Percentiles rank a stretch among this genome's conserved stretches.
Conservation (phyloP, 64 coral and sea anemone genomes). For the Dendronephthya gigantea region DNA sequence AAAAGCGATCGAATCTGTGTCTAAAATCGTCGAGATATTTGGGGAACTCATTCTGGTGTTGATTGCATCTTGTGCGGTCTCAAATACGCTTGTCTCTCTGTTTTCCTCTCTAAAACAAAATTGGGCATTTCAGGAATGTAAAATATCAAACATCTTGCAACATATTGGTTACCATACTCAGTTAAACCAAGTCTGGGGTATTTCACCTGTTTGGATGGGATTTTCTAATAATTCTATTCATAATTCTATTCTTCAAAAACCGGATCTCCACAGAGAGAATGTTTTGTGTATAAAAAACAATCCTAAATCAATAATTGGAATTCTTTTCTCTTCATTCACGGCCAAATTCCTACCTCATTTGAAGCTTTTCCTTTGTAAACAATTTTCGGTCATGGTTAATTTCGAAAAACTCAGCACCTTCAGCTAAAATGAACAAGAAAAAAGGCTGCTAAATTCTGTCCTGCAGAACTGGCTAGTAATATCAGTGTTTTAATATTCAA, state of each 20-base stretch:
- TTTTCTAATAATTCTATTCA: no score
- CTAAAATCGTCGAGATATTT: slow-evolving; percentile 71
- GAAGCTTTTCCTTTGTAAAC: slow-evolving; percentile 65
- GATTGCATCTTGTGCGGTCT: slow-evolving; percentile 56
- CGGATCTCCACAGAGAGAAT: background rate
- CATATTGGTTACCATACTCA: no score
- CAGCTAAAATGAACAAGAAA: slow-evolving; percentile 30
- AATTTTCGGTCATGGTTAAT: slow-evolving; percentile 84
- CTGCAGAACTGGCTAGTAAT: no score
- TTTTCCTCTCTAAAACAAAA: slow-evolving; percentile 48
- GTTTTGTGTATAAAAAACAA: background rate
- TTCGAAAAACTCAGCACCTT: slow-evolving; percentile 79
- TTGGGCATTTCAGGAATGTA: background rate
- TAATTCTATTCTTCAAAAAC: no score
- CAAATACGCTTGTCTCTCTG: slow-evolving; percentile 44
- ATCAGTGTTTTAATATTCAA: no score
- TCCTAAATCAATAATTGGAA: background rate
- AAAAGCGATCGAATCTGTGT: slow-evolving; percentile 92
- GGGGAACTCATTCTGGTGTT: slow-evolving; percentile 69
- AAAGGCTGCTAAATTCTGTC: no score
- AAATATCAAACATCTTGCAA: background rate
- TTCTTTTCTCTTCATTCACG: background rate
- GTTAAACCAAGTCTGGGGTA: no score
- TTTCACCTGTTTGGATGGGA: no score
- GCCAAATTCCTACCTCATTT: slow-evolving; percentile 43